phyloP scores from a whole-genome alignment of 1,140 invertebrate genomes.

The Watersipora subatra region DNA sequence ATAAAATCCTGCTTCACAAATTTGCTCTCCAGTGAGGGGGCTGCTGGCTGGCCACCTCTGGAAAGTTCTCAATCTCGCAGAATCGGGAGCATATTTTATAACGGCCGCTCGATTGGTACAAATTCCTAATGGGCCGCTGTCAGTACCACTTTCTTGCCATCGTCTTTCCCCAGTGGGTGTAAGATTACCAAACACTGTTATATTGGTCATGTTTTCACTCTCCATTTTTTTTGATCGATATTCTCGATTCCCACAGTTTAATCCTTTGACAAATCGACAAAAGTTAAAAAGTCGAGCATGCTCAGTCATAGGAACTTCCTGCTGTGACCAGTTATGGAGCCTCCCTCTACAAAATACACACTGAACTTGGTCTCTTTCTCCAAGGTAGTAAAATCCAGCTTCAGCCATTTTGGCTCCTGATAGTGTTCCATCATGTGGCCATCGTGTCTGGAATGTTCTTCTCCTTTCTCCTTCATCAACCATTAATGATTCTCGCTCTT shows the following conservation, averaged over 20 bases:
- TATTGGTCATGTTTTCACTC: not conserved
- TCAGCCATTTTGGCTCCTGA: constrained; percentile 58
- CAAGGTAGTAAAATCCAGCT: constrained; percentile 33
- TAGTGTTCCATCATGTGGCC: constrained; percentile 55
- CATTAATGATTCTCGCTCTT: not conserved
- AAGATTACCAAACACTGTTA: not conserved
- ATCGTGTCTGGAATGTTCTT: constrained; percentile 50
- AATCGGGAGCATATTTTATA: constrained; percentile 42
- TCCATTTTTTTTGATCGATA: not conserved
- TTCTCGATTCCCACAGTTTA: not conserved
- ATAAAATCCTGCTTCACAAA: constrained; percentile 2
- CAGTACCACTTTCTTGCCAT: not conserved
- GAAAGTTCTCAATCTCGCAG: constrained; percentile 56
- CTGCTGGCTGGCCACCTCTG: constrained; percentile 33
- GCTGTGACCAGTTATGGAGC: constrained; percentile 56
- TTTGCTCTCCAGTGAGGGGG: not conserved
- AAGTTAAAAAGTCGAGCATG: constrained; percentile 51
- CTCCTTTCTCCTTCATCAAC: constrained; percentile 27
- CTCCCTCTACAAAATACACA: constrained; percentile 71
- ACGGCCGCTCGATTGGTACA: constrained; percentile 17
- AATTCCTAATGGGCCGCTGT: constrained; percentile 21
- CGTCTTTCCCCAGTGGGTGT: not conserved
- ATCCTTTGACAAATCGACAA: constrained; percentile 18
- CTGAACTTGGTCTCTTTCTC: constrained; percentile 58
- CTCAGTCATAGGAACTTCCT: constrained; percentile 59